Evolutionary conservation across 1,140 invertebrate species (phyloP), one percentile per base, ranked within the genome.

Genomic region (Atta colombica): DNA sequence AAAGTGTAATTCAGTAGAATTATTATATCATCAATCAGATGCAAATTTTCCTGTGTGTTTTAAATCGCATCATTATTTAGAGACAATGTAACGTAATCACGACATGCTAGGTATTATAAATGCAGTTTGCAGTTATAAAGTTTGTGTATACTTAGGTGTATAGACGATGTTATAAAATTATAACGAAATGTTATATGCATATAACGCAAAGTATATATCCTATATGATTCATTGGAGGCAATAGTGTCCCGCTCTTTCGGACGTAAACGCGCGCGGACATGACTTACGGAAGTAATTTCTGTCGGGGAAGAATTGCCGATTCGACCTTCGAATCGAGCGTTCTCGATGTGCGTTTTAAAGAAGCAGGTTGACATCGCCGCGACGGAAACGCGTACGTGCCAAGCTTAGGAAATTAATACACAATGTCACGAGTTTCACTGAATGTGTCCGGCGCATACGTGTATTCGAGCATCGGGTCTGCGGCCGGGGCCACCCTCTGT

Each of bases 361-460:
- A 53, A 49, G 12, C 28, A 16, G 14, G 14, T 2, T 31, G 49
- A 18, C 18, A 12, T 25, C 3, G 14, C 2, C 51, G 25, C 10
- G 35, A 53, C 45, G 45, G 31, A 71, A 81, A 28, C 21, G 65
- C 51, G 49, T 63, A 71, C 53, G 66, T 71, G 49, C 25, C 25
- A 35, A 45, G 39, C 3, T 60, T 74, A 39, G 31, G 25, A 74
- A 61, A 82, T 82, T 72, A 45, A 82, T 82, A 39, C 28, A 72
- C 35, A 31, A 25, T 16, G 39, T 16, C 12, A 25, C 65, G 55
- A 51, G 45, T 81, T n/a, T 35, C 51, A 35, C 49, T 21, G 63
- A 80, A 80, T 51, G 77, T 81, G 65, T 71, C 78, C 53, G 21
- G 7, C 28, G 66, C 78, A 74, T 25, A 61, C 60, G n/a, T 85